phyloP scores from a whole-genome alignment of 2,888 invertebrate species.

The Mamestra brassicae region DNA sequence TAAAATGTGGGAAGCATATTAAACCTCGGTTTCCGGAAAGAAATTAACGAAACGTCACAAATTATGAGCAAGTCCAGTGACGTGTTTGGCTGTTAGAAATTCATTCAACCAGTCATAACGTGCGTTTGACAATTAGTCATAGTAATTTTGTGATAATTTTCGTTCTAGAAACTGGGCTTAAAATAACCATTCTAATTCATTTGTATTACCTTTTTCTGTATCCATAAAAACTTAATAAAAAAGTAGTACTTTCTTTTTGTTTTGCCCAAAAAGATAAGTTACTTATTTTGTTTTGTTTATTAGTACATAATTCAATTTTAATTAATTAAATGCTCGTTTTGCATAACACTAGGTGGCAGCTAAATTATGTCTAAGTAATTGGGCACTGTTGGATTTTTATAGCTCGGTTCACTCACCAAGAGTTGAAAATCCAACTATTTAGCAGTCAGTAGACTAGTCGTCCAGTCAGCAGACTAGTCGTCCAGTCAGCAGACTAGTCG shows the following conservation, averaged over 20 bases:
- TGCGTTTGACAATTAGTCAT: neutral
- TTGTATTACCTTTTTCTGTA: too few species aligned
- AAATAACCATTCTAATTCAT: neutral
- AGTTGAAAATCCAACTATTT: neutral
- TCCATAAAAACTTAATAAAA: neutral
- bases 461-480: neutral
- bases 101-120: too few species aligned
- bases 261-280: conserved; percentile 52
- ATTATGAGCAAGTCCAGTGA: neutral
- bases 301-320: neutral
- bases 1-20: conserved; percentile 20
- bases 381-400: neutral
- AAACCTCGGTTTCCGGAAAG: neutral
- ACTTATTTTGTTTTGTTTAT: conserved; percentile 25
- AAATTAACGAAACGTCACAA: neutral
- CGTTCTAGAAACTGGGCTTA: neutral
- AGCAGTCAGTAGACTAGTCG: neutral
- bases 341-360: neutral
- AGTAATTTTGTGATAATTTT: neutral
- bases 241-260: conserved; percentile 62
- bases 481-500: too few species aligned
- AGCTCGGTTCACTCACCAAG: neutral
- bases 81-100: neutral
- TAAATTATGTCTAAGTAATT: too few species aligned
- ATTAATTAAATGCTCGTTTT: neutral